Evolutionary conservation across 2,797 vertebrate genomes (phyloP), one percentile per base, ranked within the genome.

Genomic region (Hyperoplus immaculatus): DNA sequence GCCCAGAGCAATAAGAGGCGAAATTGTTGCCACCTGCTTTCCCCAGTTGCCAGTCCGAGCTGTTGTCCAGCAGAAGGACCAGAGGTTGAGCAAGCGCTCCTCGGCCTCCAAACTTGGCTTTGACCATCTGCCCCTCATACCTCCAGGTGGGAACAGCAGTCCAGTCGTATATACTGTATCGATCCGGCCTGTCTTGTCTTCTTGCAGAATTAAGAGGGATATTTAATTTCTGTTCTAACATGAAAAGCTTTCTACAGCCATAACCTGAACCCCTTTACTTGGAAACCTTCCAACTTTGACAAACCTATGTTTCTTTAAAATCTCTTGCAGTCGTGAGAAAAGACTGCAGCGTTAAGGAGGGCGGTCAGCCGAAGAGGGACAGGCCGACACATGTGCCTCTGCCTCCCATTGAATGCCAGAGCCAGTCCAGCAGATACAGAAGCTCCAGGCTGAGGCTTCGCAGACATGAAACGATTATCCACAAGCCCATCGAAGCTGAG

Each of bases 131-230:
- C 14, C 47, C 0, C 1, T 9, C n/a, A 11, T 5, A 14, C n/a
- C 49, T 47, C 2, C 49, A 47, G n/a, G 69, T 78, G 10, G 58
- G 41, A 71, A 13, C 21, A 53, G 36, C 61, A 5, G 15, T 43
- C 43, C 8, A 18, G 18, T 51, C 36, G 39, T n/a, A 13, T 29
- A 29, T 29, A 29, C 29, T 29, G 29, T 13, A 6, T 18, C 2
- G 3, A 39, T 38, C 14, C 3, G 3, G 29, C 11, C 10, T 36
- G 8, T 49, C 45, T 49, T 0, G 4, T n/a, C 14, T 4, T 61
- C 4, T 46, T 60, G 29, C 29, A 29, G 29, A 29, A 29, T 29
- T 3, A 29, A 29, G 29, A 29, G 29, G 29, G 29, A 29, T 29
- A 29, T 29, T 29, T 29, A 3, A 29, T 3, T 21, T 2, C 21